Base-by-base conservation (phyloP, 2,888 invertebrate genomes). In the Macaria notata region DNA sequence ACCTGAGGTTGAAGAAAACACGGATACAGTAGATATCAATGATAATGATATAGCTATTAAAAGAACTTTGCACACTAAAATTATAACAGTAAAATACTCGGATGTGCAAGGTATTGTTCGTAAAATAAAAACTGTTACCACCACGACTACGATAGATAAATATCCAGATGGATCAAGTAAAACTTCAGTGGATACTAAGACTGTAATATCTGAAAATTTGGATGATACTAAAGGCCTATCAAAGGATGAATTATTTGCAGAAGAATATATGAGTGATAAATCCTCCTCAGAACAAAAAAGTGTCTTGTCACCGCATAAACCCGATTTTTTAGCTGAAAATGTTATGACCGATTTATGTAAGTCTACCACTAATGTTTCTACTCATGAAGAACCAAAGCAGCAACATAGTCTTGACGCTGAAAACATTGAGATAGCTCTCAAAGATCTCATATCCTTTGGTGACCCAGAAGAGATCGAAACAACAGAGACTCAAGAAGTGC, bases 101-200 rank as follows among this genome's bases (percentile, higher is more conserved):
- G 72, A 80, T 56, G 48, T 36, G n/a, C 48, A 68, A 33, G 73
- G 69, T 8, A 56, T 54, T 19, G 42, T 69, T 4, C 65, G 61
- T 41, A 80, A 78, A 69, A 42, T 78, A 4, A 79, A 79, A 52
- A 76, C 69, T 2, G 66, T 71, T 3, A 76, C 71, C 3, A 70
- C 69, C 30, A 54, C 70, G 2, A 76, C 73, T 1, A 79, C 75
- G 2, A 72, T 71, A 19, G 79, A 81, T 58, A 61, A 69, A 50
- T 77, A 75, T 63, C 79, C 79, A 41, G 79, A 80, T 66, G 76
- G 78, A 8, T 69, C 75, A 8, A 54, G 65, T 3, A 62, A 66
- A 56, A 75, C 75, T 3, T 68, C 70, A 29, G 69, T 71, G 4
- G 76, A 79, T 43, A 77, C 71, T 0, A 63, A 55, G 36, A 50